phyloP scores from a whole-genome alignment of 2,888 invertebrate species.

The Rhabditophanes sp. region DNA sequence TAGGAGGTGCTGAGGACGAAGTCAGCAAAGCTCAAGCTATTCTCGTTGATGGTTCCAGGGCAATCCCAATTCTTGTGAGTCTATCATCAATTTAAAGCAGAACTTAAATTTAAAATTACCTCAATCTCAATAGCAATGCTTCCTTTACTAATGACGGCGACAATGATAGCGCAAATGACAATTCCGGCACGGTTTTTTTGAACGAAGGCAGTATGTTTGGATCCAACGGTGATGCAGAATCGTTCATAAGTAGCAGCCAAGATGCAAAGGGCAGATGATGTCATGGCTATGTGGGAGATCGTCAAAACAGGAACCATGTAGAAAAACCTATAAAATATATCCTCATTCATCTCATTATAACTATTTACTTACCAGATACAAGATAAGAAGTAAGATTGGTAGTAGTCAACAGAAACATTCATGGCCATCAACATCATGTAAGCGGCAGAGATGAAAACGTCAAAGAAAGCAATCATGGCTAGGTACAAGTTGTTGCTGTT shows the following conservation, averaged over 20 bases:
- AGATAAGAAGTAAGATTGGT: constrained; percentile 20
- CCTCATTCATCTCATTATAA: constrained; percentile 3
- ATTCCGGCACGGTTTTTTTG: constrained; percentile 18
- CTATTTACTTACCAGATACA: constrained; percentile 20
- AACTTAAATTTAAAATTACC: constrained; percentile 11
- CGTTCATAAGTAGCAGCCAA: constrained; percentile 33
- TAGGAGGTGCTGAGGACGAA: constrained; percentile 33
- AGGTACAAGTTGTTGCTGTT: constrained; percentile 31
- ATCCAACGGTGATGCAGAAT: constrained; percentile 29
- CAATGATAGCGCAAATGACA: constrained; percentile 22
- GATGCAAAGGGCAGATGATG: constrained; percentile 35
- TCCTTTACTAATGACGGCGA: constrained; percentile 34
- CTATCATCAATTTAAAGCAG: constrained; percentile 14
- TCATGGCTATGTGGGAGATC: constrained; percentile 39
- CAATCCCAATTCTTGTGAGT: constrained; percentile 19
- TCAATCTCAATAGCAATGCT: constrained; percentile 33
- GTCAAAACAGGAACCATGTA: constrained; percentile 41
- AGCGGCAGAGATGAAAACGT: constrained; percentile 32
- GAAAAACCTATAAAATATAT: constrained; percentile 19
- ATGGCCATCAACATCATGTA: constrained; percentile 38
- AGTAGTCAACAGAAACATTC: constrained; percentile 33
- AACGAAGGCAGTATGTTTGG: constrained; percentile 18
- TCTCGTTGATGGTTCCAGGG: constrained; percentile 6
- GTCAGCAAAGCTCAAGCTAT: constrained; percentile 8
- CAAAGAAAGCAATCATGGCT: constrained; percentile 38